phyloP scores from a whole-genome alignment of 1,140 invertebrate genomes.

The Adelges cooleyi region DNA sequence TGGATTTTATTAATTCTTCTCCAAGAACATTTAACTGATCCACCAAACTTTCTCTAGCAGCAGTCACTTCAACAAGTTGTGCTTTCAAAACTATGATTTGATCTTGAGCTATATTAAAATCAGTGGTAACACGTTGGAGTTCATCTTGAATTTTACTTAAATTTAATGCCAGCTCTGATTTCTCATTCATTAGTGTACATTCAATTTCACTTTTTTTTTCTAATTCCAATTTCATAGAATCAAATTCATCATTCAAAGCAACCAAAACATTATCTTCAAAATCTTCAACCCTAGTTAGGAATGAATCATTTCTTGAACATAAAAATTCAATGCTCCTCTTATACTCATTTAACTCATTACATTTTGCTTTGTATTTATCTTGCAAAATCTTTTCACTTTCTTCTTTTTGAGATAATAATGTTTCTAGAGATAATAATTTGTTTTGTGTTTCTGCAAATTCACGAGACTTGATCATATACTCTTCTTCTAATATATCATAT shows the following conservation, averaged over 20 bases:
- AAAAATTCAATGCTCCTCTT: slow-evolving; percentile 14
- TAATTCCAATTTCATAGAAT: slow-evolving; percentile 19
- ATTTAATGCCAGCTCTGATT: background rate
- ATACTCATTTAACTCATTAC: background rate
- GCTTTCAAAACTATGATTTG: background rate
- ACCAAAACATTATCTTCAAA: slow-evolving; percentile 25
- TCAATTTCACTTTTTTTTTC: background rate
- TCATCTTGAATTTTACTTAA: background rate
- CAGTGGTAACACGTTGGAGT: background rate
- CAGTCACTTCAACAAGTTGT: background rate
- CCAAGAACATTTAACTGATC: background rate
- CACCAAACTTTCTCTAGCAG: background rate
- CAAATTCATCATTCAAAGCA: slow-evolving; percentile 10
- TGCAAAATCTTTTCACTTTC: background rate
- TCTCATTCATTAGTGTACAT: background rate
- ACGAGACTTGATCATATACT: background rate
- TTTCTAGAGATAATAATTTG: background rate
- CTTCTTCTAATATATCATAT: slow-evolving; percentile 14
- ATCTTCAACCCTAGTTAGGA: slow-evolving; percentile 7
- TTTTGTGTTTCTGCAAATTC: background rate
- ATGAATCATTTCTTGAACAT: slow-evolving; percentile 17
- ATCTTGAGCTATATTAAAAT: slow-evolving; percentile 1
- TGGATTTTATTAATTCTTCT: background rate
- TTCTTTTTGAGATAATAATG: background rate
- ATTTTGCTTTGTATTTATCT: background rate